phyloP scores from a whole-genome alignment of 2,888 invertebrate species.

The Teleiodes luculella region DNA sequence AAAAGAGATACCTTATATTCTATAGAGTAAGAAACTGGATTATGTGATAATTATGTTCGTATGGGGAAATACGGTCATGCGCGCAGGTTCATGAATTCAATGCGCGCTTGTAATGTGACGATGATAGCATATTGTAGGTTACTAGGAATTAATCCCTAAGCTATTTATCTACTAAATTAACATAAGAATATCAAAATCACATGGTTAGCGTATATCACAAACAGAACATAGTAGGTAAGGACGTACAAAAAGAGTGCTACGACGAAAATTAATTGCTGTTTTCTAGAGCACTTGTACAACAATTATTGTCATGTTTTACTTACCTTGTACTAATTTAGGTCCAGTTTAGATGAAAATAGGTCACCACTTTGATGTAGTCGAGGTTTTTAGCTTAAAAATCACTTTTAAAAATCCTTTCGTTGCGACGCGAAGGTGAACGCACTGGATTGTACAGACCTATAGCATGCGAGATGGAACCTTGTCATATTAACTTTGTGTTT shows the following conservation, averaged over 20 bases:
- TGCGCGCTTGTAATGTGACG: not conserved
- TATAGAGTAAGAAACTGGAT: too few relatives aligned
- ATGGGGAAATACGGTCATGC: not conserved
- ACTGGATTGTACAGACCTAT: not conserved
- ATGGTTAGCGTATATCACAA: not conserved
- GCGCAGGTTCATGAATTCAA: not conserved
- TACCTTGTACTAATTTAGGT: not conserved
- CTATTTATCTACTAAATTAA: not conserved
- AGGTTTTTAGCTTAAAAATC: not conserved
- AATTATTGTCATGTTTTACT: not conserved
- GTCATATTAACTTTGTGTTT: constrained; percentile 9
- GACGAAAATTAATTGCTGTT: not conserved
- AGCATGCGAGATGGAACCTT: constrained; percentile 13
- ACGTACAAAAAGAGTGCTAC: not conserved
- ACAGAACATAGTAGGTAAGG: not conserved
- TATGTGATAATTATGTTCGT: not conserved
- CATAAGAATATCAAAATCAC: not conserved
- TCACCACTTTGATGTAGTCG: not conserved
- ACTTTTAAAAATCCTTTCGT: constrained; percentile 1
- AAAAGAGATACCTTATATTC: not conserved
- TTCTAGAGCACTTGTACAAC: not conserved
- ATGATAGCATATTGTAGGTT: not conserved
- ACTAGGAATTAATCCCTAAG: not conserved
- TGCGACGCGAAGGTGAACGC: constrained; percentile 1
- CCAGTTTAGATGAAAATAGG: not conserved